Evolutionary conservation across 2,888 invertebrate species (phyloP).

Genomic region (Ectemnius continuus): DNA sequence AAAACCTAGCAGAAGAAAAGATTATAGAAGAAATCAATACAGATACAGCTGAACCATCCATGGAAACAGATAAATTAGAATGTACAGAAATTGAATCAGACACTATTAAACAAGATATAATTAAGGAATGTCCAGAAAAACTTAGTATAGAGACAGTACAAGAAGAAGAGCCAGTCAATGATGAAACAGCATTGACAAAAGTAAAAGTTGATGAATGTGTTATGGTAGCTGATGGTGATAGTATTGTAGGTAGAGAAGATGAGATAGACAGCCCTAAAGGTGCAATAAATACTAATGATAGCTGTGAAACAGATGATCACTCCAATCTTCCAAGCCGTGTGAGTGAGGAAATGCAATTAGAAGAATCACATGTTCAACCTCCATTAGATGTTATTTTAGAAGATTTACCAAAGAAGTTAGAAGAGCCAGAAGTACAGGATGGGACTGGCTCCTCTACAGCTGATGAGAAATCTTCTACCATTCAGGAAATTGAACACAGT

Average conservation of each 20-base stretch:
- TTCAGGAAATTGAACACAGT: not conserved
- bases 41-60: not conserved
- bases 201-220: not conserved
- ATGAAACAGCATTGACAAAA: not conserved
- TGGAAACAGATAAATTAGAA: not conserved
- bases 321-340: no score
- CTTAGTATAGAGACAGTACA: not conserved
- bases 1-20: not conserved
- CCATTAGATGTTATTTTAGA: not conserved
- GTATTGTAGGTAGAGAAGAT: no score
- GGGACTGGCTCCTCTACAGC: not conserved
- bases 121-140: not conserved
- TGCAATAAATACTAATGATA: no score
- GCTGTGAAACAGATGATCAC: no score
- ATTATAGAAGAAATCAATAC: not conserved
- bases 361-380: not conserved
- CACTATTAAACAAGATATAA: not conserved
- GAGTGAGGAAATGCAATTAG: not conserved
- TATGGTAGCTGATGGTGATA: not conserved
- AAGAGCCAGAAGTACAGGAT: not conserved
- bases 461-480: no score
- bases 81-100: slow-evolving; percentile 6
- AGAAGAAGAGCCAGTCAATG: not conserved
- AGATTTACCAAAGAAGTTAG: not conserved
- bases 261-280: no score